Conservation (phyloP, 1,140 invertebrate genomes). For the Trachymyrmex septentrionalis region DNA sequence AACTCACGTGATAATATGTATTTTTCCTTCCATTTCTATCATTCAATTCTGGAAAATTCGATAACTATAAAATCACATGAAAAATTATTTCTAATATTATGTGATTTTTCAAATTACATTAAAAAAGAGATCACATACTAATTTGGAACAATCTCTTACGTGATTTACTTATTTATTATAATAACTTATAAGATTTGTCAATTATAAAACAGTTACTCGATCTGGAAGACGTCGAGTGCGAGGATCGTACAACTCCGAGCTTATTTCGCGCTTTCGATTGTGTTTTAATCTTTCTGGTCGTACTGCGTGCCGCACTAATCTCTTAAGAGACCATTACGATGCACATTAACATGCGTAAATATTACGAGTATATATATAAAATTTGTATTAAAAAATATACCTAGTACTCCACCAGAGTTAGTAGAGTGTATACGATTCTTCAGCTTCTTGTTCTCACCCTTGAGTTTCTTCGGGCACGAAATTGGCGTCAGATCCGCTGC, state of each 20-base stretch:
- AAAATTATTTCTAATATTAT: too few relatives aligned
- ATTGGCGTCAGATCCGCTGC: constrained; percentile 55
- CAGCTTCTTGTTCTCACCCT: constrained; percentile 25
- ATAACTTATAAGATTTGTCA: constrained; percentile 16
- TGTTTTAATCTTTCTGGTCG: constrained; percentile 48
- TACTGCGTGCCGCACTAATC: not conserved
- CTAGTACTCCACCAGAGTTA: constrained; percentile 28
- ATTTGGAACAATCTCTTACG: too few relatives aligned
- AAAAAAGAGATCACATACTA: too few relatives aligned
- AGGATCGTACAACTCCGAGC: constrained; percentile 65
- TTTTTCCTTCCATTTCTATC: too few relatives aligned
- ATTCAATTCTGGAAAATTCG: too few relatives aligned
- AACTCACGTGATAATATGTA: too few relatives aligned
- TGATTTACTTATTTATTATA: too few relatives aligned
- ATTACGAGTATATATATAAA: not conserved
- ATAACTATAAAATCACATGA: too few relatives aligned
- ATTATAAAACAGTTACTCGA: constrained; percentile 59
- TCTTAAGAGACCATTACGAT: constrained; percentile 1
- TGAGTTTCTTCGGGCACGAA: not conserved
- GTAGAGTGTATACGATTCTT: not conserved
- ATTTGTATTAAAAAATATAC: constrained; percentile 18
- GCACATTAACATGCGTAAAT: constrained; percentile 1
- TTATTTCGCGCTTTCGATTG: constrained; percentile 67
- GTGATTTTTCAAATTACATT: too few relatives aligned
- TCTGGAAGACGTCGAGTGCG: constrained; percentile 62